Evolutionary conservation across 2,797 vertebrate genomes (phyloP), one percentile per base, ranked within the genome.

Genomic region (Macroramphosus scolopax): DNA sequence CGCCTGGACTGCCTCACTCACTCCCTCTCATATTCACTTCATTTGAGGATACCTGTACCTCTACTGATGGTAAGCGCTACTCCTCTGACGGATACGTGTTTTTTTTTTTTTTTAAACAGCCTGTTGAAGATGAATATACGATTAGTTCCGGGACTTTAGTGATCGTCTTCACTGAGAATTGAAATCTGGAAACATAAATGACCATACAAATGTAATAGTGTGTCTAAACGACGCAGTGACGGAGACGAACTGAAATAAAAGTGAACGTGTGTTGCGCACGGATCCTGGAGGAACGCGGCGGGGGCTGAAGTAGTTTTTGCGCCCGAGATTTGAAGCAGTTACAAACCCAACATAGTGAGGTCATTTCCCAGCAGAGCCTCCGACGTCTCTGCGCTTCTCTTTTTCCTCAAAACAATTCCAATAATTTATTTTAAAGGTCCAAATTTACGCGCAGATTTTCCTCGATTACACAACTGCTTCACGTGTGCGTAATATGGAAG

Each of bases 51-150:
- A 87, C 82, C 77, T 85, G 88, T 64, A 86, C 87, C 82, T 75
- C 78, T 69, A 82, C 86, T 89, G 83, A 92, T 92, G 91, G 91
- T 92, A 85, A 90, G 89, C 51, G 18, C 63, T 42, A 44, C 17
- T 55, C 45, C 9, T 7, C 51, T 11, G 13, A 34, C 31, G 22
- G n/a, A n/a, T n/a, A n/a, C n/a, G n/a, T n/a, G n/a, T n/a, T n/a
- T n/a, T n/a, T n/a, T n/a, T n/a, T n/a, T n/a, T n/a, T n/a, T n/a
- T n/a, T n/a, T n/a, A n/a, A n/a, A n/a, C n/a, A n/a, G n/a, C n/a
- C n/a, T n/a, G n/a, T n/a, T n/a, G n/a, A n/a, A n/a, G n/a, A n/a
- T n/a, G n/a, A n/a, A n/a, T n/a, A n/a, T n/a, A n/a, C n/a, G n/a
- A n/a, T n/a, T n/a, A n/a, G n/a, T n/a, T n/a, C n/a, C n/a, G n/a